Evolutionary conservation across 1,140 invertebrate genomes (phyloP), one percentile per base, ranked within the genome.

Genomic region (Anastatus disparis): DNA sequence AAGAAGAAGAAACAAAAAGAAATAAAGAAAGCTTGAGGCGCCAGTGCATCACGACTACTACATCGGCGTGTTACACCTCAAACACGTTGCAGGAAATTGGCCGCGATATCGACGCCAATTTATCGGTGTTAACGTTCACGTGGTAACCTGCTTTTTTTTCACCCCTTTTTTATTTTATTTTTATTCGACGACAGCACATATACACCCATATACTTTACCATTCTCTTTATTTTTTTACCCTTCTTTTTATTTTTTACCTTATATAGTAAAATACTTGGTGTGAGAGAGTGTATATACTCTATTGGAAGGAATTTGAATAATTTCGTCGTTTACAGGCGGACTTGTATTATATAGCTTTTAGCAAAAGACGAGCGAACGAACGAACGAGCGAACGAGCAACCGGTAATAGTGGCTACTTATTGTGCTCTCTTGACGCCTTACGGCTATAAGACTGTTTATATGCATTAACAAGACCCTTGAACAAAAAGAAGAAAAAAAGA

Each of bases 21-120:
- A 66, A 56, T 29, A 50, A 31, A 31, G 44, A 52, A n/a, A 48
- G 27, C 66, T 58, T n/a, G 53, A 67, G 73, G 69, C 72, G 71
- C 59, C 70, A 65, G 58, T 29, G 55, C 38, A 53, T 27, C 24
- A 40, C 26, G 56, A 52, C 65, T 38, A 40, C n/a, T 53, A 52
- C 38, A n/a, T 27, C 24, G 42, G 44, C 52, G 52, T 52, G 70
- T 72, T 76, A 78, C 73, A 77, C 77, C 76, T 81, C 78, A 76
- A 81, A 79, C 75, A 76, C 76, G 81, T 81, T 81, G 73, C 59
- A 76, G 75, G 56, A 82, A 83, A 83, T 82, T 81, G 81, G 75
- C 72, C 72, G 70, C 78, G 77, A 81, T 82, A 82, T 82, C 78
- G 77, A 67, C 75, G 74, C 65, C 79, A 79, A 83, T 83, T 83